Conservation (phyloP, 1,140 invertebrate genomes). For the Diachasma alloeum region DNA sequence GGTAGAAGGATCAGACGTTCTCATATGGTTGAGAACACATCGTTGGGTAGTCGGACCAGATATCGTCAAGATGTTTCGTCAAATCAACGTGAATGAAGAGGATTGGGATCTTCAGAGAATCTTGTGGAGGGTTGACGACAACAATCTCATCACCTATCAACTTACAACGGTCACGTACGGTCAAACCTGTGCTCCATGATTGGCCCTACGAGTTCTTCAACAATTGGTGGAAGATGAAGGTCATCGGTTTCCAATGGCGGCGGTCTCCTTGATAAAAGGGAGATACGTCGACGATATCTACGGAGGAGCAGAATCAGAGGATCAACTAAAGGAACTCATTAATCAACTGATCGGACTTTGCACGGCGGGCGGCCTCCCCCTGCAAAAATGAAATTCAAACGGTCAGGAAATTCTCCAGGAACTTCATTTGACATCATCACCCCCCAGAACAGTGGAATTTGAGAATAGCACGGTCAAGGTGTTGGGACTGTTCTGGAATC, state of each 20-base stretch:
- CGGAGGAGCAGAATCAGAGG: neutral
- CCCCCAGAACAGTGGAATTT: too few species aligned
- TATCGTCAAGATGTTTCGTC: constrained; percentile 52
- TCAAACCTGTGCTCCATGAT: constrained; percentile 50
- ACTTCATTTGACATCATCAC: neutral
- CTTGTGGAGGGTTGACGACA: constrained; percentile 41
- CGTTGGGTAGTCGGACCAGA: constrained; percentile 39
- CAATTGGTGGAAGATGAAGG: constrained; percentile 43
- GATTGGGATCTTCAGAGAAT: constrained; percentile 47
- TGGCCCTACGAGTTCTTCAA: constrained; percentile 43
- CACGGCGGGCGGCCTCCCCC: constrained; percentile 23
- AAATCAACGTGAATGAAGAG: constrained; percentile 42
- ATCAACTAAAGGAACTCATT: neutral
- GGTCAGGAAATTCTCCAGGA: neutral
- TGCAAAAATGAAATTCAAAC: constrained; percentile 23
- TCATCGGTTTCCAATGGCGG: constrained; percentile 28
- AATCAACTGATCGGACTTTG: neutral
- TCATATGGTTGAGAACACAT: too few species aligned
- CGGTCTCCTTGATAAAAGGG: neutral
- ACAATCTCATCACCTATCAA: constrained; percentile 36
- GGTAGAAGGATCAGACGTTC: too few species aligned
- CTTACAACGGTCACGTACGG: too few species aligned
- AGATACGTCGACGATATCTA: too few species aligned
- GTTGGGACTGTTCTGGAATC: constrained; percentile 15
- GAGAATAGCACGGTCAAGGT: neutral